Base-by-base conservation (phyloP, 2,797 vertebrate species). In the Neosalanx taihuensis region DNA sequence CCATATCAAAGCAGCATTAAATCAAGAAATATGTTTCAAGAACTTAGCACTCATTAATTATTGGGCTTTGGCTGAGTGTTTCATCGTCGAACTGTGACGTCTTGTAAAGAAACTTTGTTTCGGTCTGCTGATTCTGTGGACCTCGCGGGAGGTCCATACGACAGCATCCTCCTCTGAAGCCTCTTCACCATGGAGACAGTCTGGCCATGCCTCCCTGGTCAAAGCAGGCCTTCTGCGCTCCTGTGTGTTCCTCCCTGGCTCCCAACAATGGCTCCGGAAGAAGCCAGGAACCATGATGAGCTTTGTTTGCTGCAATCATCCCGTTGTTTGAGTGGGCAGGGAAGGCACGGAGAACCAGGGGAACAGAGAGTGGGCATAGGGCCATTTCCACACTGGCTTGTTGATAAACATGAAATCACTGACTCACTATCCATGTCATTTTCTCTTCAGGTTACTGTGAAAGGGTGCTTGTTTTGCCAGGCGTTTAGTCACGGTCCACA, bases 311-410 rank as follows among this genome's bases (percentile, higher is more conserved):
- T 70, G 70, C 73, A 72, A 71, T 72, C 73, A 72, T 70, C 67
- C 30, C 81, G 77, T 76, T 72, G 72, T 85, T 74, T 84, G 70
- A 78, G 78, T 75, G 72, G 74, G 68, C 41, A 26, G 65, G 29
- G 18, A 66, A 33, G 57, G 59, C 75, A 37, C 76, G 65, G 62
- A 74, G 65, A 57, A 71, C 41, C 17, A 35, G 17, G 59, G 70
- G 72, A 71, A 71, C 63, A 41, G 46, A 63, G 64, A 69, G 20
- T 75, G 31, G 72, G 59, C 35, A 46, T 66, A 49, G 71, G 65
- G 73, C 65, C 68, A 46, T 73, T 80, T 79, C 71, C 74, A 75
- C 35, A 15, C 56, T 5, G 33, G 23, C 66, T 70, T 79, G 68
- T 70, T 72, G 46, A 79, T 75, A 79, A 71, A 71, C 78, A 51